Base-by-base conservation (phyloP, 2,797 vertebrate genomes). In the Sebastes cheni region DNA sequence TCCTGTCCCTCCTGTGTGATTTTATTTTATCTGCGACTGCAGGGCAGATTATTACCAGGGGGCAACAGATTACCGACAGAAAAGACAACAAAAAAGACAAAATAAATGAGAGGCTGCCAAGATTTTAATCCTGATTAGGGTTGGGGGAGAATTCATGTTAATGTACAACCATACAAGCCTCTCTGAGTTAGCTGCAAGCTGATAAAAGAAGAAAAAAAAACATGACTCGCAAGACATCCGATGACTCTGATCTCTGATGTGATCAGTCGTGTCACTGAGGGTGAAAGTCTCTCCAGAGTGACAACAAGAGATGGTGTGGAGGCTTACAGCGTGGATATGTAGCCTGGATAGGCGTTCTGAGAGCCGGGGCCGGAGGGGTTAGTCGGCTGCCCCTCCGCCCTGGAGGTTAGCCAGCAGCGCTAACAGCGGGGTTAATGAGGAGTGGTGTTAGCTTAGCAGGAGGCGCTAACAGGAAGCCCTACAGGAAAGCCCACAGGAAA, bases 11-110 rank as follows among this genome's bases (percentile, higher is more conserved):
- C 61, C 82, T 80, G 75, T 84, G 70, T 84, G 61, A 82, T 62
- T 82, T 56, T 73, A 74, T 81, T 84, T 85, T 84, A 88, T 91
- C 91, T 93, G 88, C 91, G 91, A 92, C 91, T 88, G 89, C 85
- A 64, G 76, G 69, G 76, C 84, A 94, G 91, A 94, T 94, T 95
- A 95, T 93, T 87, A 91, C 88, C 30, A 16, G 72, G 72, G 83
- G 85, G 80, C 81, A 67, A 88, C 85, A 94, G 90, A 95, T 92
- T 93, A 94, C 77, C 80, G 79, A 75, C 82, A 81, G 80, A 85
- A 87, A 88, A 82, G 54, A 88, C 67, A 89, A 85, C 50, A 71
- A 86, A 91, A 84, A 89, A 86, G 78, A 89, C 69, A 68, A 89
- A 84, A 89, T 77, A 86, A 92, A 91, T 77, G 72, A 85, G 68